A percentile compares a stretch with the other conserved stretches of the same genome.
phyloP scores from a whole-genome alignment of 2,888 invertebrate species.

The Ernsta delagoae region DNA sequence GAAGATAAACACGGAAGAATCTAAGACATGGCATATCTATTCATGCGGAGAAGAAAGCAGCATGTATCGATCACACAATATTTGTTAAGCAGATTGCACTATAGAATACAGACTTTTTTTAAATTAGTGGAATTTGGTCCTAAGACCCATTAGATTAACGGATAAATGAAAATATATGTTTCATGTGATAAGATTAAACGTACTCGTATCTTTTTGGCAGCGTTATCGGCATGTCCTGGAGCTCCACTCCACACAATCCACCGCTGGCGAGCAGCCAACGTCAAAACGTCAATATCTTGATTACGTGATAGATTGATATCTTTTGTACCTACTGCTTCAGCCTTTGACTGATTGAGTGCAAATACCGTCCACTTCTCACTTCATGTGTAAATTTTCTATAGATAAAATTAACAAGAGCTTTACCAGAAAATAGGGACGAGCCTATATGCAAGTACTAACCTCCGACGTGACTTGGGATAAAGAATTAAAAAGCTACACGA shows the following conservation, averaged over 20 bases:
- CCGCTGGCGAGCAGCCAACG: slow-evolving; percentile 14
- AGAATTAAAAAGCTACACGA: too few species aligned
- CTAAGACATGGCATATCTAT: too few species aligned
- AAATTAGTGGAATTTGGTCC: neutral
- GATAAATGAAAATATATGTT: slow-evolving; percentile 14
- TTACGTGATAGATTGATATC: slow-evolving; percentile 31
- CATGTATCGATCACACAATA: too few species aligned
- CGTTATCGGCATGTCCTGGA: slow-evolving; percentile 16
- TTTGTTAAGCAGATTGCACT: too few species aligned
- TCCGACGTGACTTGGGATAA: too few species aligned
- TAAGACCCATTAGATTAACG: neutral
- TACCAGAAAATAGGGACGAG: too few species aligned
- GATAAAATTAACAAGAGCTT: too few species aligned
- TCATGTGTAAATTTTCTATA: too few species aligned
- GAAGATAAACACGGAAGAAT: too few species aligned
- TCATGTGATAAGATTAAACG: slow-evolving; percentile 29
- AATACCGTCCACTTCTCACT: neutral
- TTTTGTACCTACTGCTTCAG: slow-evolving; percentile 4
- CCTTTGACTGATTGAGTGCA: slow-evolving; percentile 8
- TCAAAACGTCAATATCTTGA: slow-evolving; percentile 27
- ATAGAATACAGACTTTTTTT: too few species aligned
- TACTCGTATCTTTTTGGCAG: slow-evolving; percentile 23
- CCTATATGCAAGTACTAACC: too few species aligned
- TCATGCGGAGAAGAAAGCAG: too few species aligned
- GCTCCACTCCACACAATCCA: neutral